A percentile compares a stretch with the other conserved stretches of the same genome.
phyloP scores from a whole-genome alignment of 2,113 vertebrate genomes.

The Nannospalax galili region DNA sequence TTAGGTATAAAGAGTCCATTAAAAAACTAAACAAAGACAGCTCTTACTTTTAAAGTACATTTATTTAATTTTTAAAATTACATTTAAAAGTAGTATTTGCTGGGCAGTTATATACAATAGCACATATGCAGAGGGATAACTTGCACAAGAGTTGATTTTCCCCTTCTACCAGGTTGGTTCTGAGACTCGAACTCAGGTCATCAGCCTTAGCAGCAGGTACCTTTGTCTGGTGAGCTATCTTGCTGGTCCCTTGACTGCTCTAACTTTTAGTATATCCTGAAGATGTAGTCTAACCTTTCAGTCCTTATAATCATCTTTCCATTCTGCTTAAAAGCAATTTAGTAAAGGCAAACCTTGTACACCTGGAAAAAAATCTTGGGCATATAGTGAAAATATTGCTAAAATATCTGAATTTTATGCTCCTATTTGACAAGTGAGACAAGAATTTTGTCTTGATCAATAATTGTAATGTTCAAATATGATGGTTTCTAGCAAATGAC shows the following conservation, averaged over 20 bases:
- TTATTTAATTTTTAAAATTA: background rate
- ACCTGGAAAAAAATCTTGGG: background rate
- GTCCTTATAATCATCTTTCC: background rate
- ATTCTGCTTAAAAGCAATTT: background rate
- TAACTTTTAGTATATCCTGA: constrained; percentile 24
- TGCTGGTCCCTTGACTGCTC: background rate
- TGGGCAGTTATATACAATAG: background rate
- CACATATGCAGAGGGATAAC: no score
- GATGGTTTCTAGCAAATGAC: background rate
- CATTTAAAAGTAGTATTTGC: background rate
- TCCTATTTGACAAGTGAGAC: background rate
- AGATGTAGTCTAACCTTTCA: background rate
- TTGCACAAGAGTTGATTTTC: background rate
- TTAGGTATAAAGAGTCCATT: background rate
- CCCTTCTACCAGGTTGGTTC: background rate
- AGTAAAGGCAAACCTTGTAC: background rate
- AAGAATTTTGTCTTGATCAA: background rate
- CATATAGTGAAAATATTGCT: background rate
- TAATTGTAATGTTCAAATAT: no score
- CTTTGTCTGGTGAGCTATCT: background rate
- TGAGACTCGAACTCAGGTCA: background rate
- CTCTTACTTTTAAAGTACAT: background rate
- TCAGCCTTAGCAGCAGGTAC: background rate
- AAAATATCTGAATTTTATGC: background rate
- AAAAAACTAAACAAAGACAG: background rate